Evolutionary conservation across 2,888 invertebrate species (phyloP).

Genomic region (Candidula unifasciata): DNA sequence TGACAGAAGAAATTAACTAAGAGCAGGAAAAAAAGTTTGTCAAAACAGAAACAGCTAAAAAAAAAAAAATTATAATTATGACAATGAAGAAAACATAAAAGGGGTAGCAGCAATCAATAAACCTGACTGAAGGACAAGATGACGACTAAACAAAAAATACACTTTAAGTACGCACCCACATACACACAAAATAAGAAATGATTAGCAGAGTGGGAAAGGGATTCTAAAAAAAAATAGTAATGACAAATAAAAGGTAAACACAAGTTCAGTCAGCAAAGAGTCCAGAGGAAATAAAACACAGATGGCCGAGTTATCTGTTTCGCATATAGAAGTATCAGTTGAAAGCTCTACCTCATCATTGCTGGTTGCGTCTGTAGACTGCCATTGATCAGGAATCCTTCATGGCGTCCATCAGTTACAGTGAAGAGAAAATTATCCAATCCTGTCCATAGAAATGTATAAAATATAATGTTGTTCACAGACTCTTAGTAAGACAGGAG

Average conservation of each 20-base stretch:
- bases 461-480: not conserved
- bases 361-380: slow-evolving; percentile 70
- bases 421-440: slow-evolving; percentile 73
- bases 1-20: too few species aligned
- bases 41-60: not conserved
- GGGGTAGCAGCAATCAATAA: not conserved
- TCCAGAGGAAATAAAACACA: not conserved
- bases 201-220: too few species aligned
- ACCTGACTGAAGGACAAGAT: not conserved
- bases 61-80: not conserved
- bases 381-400: slow-evolving; percentile 73
- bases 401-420: slow-evolving; percentile 71
- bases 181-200: not conserved
- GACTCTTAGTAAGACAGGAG: too few species aligned
- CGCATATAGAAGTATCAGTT: too few species aligned
- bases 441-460: slow-evolving; percentile 53
- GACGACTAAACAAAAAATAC: too few species aligned
- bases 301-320: not conserved
- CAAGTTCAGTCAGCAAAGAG: not conserved
- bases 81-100: not conserved
- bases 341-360: slow-evolving; percentile 56
- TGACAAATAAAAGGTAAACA: not conserved
- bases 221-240: not conserved
- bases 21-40: too few species aligned
- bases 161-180: too few species aligned